Percentiles rank a stretch among this genome's conserved stretches.
Conservation (phyloP, 1,140 invertebrate genomes). For the Aphis gossypii region DNA sequence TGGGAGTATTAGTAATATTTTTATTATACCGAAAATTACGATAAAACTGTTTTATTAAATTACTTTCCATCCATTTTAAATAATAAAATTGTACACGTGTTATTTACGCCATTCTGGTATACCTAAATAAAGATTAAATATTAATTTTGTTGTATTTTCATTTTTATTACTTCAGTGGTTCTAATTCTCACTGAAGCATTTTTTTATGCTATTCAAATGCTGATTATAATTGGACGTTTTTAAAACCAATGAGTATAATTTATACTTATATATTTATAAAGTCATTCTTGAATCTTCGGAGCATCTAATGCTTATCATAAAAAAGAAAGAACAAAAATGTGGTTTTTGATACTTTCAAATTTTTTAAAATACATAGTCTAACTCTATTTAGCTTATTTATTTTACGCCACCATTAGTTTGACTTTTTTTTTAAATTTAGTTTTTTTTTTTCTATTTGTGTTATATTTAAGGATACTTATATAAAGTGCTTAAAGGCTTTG, state of each 20-base stretch:
- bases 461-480: neutral
- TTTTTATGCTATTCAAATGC: neutral
- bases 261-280: neutral
- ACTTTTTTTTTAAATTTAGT: neutral
- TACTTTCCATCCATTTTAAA: neutral
- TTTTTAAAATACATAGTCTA: neutral
- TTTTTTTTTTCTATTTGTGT: neutral
- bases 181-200: neutral
- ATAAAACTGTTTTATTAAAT: neutral
- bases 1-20: neutral
- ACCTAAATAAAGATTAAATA: neutral
- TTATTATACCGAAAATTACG: neutral
- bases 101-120: neutral
- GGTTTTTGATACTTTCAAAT: neutral
- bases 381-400: neutral
- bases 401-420: neutral
- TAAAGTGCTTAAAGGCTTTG: neutral
- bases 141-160: slow-evolving; percentile 24
- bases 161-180: neutral
- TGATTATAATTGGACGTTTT: neutral
- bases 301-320: neutral
- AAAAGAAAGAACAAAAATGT: neutral
- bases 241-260: neutral
- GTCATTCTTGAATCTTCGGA: neutral
- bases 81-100: neutral